A percentile compares a stretch with the other conserved stretches of the same genome.
These are phyloP conservation scores for Platycheirus albimanus DNA, from an alignment of 2,888 invertebrate species.

Conservation along the genomic window DNA sequence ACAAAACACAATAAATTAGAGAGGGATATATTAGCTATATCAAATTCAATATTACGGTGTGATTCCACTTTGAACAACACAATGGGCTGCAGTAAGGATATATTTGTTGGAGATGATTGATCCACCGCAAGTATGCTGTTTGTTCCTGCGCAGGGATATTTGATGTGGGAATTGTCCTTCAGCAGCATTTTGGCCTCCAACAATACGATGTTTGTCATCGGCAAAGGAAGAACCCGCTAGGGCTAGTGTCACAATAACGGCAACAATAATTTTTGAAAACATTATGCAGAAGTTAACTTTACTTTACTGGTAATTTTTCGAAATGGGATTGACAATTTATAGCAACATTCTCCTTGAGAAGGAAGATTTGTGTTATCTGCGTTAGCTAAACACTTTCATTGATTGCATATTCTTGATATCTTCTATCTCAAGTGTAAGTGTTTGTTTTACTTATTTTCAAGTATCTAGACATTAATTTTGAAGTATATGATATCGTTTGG, in stretches of 20 bases:
- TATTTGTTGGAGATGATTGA: slow-evolving; percentile 77
- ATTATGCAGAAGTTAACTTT: slow-evolving; percentile 16
- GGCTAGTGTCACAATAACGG: slow-evolving; percentile 12
- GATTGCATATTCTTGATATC: too few relatives aligned
- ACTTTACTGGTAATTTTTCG: slow-evolving; percentile 16
- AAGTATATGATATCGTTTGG: too few relatives aligned
- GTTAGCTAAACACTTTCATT: not conserved
- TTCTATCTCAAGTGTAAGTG: slow-evolving; percentile 31
- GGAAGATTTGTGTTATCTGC: not conserved
- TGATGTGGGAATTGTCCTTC: slow-evolving; percentile 81
- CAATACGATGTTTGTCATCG: slow-evolving; percentile 75
- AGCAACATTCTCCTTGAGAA: not conserved
- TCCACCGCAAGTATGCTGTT: slow-evolving; percentile 78
- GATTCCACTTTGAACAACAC: slow-evolving; percentile 76
- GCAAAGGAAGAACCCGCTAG: slow-evolving; percentile 17
- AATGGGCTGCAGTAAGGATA: slow-evolving; percentile 81
- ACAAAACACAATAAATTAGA: too few relatives aligned
- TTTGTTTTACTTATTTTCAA: slow-evolving; percentile 31
- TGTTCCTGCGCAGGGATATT: slow-evolving; percentile 78
- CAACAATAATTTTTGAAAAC: slow-evolving; percentile 37
- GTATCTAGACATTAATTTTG: slow-evolving; percentile 3
- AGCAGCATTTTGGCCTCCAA: slow-evolving; percentile 80
- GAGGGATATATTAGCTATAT: too few relatives aligned
- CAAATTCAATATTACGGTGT: slow-evolving; percentile 52
- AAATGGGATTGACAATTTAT: slow-evolving; percentile 30